Evolutionary conservation across 1,140 invertebrate genomes (phyloP), one percentile per base, ranked within the genome.

Genomic region (Scaptomyza montana): DNA sequence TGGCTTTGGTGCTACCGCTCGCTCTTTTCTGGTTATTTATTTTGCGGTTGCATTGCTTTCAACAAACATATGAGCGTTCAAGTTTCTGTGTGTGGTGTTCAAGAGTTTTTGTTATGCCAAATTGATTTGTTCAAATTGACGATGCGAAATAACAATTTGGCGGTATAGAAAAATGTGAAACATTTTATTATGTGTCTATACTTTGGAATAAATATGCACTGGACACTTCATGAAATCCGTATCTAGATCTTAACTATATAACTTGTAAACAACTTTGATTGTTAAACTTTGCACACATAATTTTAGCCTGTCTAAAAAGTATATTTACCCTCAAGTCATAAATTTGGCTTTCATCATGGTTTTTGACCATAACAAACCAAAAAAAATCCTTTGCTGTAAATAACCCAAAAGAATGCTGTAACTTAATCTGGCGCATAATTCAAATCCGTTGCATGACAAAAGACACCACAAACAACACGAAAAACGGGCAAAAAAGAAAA

Each of bases 91-190:
- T 47, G 19, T 62, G 50, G 46, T 10, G 36, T 41, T 74, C 25
- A 30, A 19, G 49, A 41, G 49, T 60, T 51, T 78, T 63, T 73
- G 36, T 74, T 62, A 70, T 76, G 71, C 77, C 84, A 87, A 86
- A 86, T 86, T 87, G 82, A 75, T 86, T 87, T 89, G 82, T 74
- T 86, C 73, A 78, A 87, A 86, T 82, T 89, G 68, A 87, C 87
- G 87, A 86, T 74, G 28, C 10, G 43, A 30, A 16, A 6, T 19
- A 51, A 43, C 4, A 46, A 57, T 30, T 59, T 46, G 28, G 25
- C 9, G 30, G 28, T 12, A 47, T 5, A 33, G 6, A 59, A 47
- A 59, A 47, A 9, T 47, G 28, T 36, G 10, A 46, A 59, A 59
- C 2, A 25, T 59, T 33, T n/a, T 41, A 47, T n/a, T 19, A 47